Evolutionary conservation across 2,888 invertebrate genomes (phyloP), one percentile per base, ranked within the genome.

Genomic region (Drosophila mercatorum): DNA sequence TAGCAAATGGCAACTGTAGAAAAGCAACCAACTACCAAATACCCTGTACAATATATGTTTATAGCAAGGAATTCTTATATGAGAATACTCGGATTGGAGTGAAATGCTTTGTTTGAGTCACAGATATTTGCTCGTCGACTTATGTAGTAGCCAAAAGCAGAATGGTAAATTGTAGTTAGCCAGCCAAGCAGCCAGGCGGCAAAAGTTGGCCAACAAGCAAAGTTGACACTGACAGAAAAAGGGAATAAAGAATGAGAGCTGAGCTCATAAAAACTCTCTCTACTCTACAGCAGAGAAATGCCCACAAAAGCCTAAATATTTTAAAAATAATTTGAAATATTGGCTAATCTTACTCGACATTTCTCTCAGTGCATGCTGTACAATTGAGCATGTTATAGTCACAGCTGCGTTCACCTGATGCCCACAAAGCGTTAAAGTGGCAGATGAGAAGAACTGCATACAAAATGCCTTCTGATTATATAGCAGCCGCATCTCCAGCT

Each of bases 391-490:
- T 57, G 31, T 5, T 12, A 63, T 36, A 51, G n/a, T 34, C 53
- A 47, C 22, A 40, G 40, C 46, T 41, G 59, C 57, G 38, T 51
- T 65, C 68, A 72, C 65, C 80, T 56, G 58, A 11, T 44, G 53
- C 22, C 63, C 61, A 67, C 76, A 72, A 57, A 57, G 67, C 62
- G 36, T 62, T 66, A 72, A 72, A 69, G 66, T 74, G 63, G 62
- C 55, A 65, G 66, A 73, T 65, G 78, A 78, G 52, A 43, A 68
- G 55, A 78, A 61, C 49, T 78, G 79, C 70, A 81, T 70, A 70
- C 63, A 63, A 70, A 74, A 72, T 78, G 34, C 34, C 64, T 58
- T 61, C 55, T 69, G 78, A 71, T 76, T 72, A 71, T 53, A 57
- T 53, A 38, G 10, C 34, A 51, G 61, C 31, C 40, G 38, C 44